phyloP scores from a whole-genome alignment of 2,888 invertebrate species.

The Caenorhabditis sulstoni region DNA sequence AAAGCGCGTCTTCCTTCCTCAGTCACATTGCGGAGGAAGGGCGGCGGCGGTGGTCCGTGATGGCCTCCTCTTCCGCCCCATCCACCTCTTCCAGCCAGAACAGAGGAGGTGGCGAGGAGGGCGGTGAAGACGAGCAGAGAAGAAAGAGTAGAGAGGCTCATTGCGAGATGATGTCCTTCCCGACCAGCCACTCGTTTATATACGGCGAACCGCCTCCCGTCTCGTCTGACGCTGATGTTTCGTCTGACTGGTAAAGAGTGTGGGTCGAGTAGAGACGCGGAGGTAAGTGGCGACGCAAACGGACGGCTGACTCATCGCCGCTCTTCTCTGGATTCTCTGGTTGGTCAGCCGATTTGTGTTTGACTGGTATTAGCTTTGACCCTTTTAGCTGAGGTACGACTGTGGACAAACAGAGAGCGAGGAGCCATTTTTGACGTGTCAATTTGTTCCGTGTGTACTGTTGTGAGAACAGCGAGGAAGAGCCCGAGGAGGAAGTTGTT shows the following conservation, averaged over 20 bases:
- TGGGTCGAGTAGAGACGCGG: slow-evolving; percentile 3
- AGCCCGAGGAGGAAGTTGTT: slow-evolving; percentile 2
- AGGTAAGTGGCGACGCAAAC: slow-evolving; percentile 22
- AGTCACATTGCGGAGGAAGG: slow-evolving; percentile 64
- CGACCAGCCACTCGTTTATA: slow-evolving; percentile 7
- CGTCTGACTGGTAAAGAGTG: slow-evolving; percentile 11
- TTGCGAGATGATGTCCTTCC: slow-evolving; percentile 6
- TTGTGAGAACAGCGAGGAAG: background rate
- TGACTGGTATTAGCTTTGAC: slow-evolving; percentile 23
- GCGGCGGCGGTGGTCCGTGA: slow-evolving; percentile 58
- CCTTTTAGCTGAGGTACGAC: background rate
- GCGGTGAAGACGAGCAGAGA: slow-evolving; percentile 14
- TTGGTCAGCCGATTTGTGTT: slow-evolving; percentile 19
- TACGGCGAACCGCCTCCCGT: slow-evolving; percentile 1
- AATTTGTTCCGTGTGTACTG: slow-evolving; percentile 32
- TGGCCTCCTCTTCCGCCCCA: slow-evolving; percentile 32
- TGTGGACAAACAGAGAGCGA: slow-evolving; percentile 10
- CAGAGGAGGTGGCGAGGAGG: slow-evolving; percentile 17
- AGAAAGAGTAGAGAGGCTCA: slow-evolving; percentile 30
- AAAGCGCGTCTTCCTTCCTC: slow-evolving; percentile 52
- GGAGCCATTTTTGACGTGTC: slow-evolving; percentile 24
- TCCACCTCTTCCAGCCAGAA: slow-evolving; percentile 17
- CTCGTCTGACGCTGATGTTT: slow-evolving; percentile 24
- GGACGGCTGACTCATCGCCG: slow-evolving; percentile 11
- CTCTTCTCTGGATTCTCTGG: slow-evolving; percentile 18